Percentiles rank a stretch among this genome's conserved stretches.
Evolutionary conservation across 2,888 invertebrate species (phyloP).

Genomic region (Aplocera efformata): DNA sequence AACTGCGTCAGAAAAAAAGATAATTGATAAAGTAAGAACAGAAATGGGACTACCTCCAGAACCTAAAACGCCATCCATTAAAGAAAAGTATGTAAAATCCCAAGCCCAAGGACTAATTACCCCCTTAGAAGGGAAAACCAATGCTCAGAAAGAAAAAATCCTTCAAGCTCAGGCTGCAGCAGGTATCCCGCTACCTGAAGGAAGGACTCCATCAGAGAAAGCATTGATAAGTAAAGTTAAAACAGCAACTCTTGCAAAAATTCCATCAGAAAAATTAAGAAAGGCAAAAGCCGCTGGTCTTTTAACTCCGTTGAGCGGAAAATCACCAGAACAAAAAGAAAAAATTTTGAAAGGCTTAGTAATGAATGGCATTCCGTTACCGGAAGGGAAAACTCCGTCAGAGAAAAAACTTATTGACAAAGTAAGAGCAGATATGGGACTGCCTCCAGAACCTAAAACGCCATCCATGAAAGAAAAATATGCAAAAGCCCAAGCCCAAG

Average conservation of each 20-base stretch:
- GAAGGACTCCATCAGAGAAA: slow-evolving; percentile 28
- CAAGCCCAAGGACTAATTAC: slow-evolving; percentile 32
- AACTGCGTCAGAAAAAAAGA: slow-evolving; percentile 30
- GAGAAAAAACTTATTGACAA: slow-evolving; percentile 22
- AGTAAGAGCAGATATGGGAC: slow-evolving; percentile 26
- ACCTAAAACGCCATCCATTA: slow-evolving; percentile 34
- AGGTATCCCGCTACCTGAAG: slow-evolving; percentile 30
- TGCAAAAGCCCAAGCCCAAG: slow-evolving; percentile 29
- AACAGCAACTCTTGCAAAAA: slow-evolving; percentile 21
- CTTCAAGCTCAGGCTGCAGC: slow-evolving; percentile 27
- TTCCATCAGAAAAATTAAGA: slow-evolving; percentile 25
- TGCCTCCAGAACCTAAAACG: slow-evolving; percentile 38
- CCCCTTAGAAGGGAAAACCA: slow-evolving; percentile 36
- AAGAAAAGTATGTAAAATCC: slow-evolving; percentile 32
- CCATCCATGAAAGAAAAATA: slow-evolving; percentile 26
- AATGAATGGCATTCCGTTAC: slow-evolving; percentile 23
- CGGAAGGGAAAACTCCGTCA: slow-evolving; percentile 24
- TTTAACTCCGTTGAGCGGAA: slow-evolving; percentile 19
- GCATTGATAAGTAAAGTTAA: slow-evolving; percentile 30
- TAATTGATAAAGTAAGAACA: slow-evolving; percentile 19
- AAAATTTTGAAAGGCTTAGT: slow-evolving; percentile 28
- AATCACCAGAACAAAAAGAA: slow-evolving; percentile 29
- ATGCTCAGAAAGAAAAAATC: slow-evolving; percentile 35
- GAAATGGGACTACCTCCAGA: slow-evolving; percentile 29
- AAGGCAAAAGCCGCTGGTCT: slow-evolving; percentile 14